Evolutionary conservation across 2,888 invertebrate species (phyloP).

Genomic region (Elegia similella): DNA sequence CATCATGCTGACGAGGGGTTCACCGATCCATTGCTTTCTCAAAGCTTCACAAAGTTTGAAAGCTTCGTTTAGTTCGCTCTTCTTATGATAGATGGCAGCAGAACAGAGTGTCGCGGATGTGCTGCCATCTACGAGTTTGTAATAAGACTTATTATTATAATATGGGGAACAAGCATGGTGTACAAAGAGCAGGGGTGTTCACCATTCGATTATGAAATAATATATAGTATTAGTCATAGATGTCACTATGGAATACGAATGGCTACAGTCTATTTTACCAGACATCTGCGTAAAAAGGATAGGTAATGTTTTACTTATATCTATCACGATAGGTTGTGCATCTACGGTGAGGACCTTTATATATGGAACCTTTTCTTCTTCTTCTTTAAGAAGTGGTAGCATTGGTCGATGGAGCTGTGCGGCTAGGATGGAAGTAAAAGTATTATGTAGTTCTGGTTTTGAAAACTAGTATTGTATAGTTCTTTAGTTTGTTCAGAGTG

Average conservation of each 20-base stretch:
- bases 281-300: neutral
- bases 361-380: too few relatives aligned
- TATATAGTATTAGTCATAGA: neutral
- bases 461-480: too few relatives aligned
- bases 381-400: too few relatives aligned
- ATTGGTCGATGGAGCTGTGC: too few relatives aligned
- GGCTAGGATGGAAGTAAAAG: too few relatives aligned
- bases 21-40: neutral
- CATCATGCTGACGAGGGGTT: conserved; percentile 5
- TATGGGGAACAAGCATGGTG: neutral
- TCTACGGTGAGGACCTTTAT: too few relatives aligned
- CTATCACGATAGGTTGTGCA: too few relatives aligned
- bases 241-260: neutral
- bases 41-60: conserved; percentile 9
- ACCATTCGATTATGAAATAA: neutral
- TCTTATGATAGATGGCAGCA: conserved; percentile 47
- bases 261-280: neutral
- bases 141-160: neutral
- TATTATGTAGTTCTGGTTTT: too few relatives aligned
- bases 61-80: conserved; percentile 28
- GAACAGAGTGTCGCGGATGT: neutral
- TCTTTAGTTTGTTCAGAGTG: too few relatives aligned
- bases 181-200: neutral
- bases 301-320: too few relatives aligned
- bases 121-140: conserved; percentile 41